Conservation (phyloP, 2,797 vertebrate genomes). For the Mastacembelus armatus region DNA sequence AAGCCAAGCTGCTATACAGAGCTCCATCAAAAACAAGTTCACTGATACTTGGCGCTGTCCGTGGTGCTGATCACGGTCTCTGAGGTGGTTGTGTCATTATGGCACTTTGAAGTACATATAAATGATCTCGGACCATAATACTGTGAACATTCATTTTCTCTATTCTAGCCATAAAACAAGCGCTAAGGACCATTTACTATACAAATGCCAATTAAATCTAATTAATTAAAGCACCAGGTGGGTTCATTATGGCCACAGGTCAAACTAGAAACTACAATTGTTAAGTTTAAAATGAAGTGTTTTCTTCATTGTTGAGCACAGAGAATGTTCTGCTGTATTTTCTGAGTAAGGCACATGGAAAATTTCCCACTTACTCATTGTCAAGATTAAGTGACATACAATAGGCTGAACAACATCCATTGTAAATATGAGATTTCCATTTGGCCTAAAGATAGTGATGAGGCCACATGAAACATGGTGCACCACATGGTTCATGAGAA, state of each 20-base stretch:
- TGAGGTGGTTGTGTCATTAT: too few species aligned
- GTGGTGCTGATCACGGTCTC: slow-evolving; percentile 47
- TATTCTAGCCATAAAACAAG: not conserved
- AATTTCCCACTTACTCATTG: slow-evolving; percentile 7
- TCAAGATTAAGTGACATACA: not conserved
- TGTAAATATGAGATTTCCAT: slow-evolving; percentile 18
- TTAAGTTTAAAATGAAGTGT: not conserved
- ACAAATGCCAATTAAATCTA: not conserved
- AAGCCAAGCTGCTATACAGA: not conserved
- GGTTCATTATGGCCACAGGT: slow-evolving; percentile 5
- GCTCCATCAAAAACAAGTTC: too few species aligned
- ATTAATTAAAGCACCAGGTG: not conserved
- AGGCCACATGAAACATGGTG: not conserved
- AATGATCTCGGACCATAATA: slow-evolving; percentile 1
- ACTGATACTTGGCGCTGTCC: slow-evolving; percentile 41
- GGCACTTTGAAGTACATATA: not conserved
- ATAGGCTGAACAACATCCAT: not conserved
- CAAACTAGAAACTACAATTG: not conserved
- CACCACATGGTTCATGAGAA: not conserved
- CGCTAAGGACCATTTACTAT: not conserved
- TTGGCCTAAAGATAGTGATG: not conserved
- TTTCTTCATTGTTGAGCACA: slow-evolving; percentile 7
- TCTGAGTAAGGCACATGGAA: not conserved
- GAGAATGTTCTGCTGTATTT: not conserved
- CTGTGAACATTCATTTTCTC: not conserved